Conservation (phyloP, 2,888 invertebrate genomes). For the Sesamia inferens region DNA sequence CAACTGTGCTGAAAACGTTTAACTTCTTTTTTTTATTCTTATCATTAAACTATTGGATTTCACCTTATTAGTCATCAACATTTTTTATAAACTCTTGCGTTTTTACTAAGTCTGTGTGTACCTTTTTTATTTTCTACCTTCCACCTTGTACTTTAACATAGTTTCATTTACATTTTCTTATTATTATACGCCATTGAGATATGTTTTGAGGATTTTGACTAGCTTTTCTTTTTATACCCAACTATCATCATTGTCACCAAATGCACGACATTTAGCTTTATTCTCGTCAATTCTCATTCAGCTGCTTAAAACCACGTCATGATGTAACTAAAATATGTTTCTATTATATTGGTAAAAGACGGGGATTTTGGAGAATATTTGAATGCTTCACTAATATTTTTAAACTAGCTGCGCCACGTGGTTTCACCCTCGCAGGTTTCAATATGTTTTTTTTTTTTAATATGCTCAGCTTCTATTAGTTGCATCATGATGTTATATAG, state of each 20-base stretch:
- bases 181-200: too few relatives aligned
- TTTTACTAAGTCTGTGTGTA: not conserved
- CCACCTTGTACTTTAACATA: not conserved
- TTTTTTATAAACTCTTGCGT: not conserved
- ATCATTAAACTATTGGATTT: not conserved
- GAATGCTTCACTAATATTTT: too few relatives aligned
- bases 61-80: not conserved
- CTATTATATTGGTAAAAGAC: not conserved
- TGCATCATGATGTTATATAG: too few relatives aligned
- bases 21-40: not conserved
- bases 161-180: not conserved
- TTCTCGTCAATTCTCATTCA: too few relatives aligned
- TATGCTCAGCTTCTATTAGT: too few relatives aligned
- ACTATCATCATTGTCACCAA: too few relatives aligned
- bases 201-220: not conserved
- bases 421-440: too few relatives aligned
- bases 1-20: constrained; percentile 17
- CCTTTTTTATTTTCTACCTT: not conserved
- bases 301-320: not conserved
- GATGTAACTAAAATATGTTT: not conserved
- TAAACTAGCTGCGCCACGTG: too few relatives aligned
- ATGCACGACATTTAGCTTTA: too few relatives aligned
- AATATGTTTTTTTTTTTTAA: too few relatives aligned
- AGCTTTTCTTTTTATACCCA: not conserved
- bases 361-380: not conserved